Percentiles rank a stretch among this genome's conserved stretches.
Evolutionary conservation across 1,140 invertebrate genomes (phyloP).

Genomic region (Drosophila trapezifrons): DNA sequence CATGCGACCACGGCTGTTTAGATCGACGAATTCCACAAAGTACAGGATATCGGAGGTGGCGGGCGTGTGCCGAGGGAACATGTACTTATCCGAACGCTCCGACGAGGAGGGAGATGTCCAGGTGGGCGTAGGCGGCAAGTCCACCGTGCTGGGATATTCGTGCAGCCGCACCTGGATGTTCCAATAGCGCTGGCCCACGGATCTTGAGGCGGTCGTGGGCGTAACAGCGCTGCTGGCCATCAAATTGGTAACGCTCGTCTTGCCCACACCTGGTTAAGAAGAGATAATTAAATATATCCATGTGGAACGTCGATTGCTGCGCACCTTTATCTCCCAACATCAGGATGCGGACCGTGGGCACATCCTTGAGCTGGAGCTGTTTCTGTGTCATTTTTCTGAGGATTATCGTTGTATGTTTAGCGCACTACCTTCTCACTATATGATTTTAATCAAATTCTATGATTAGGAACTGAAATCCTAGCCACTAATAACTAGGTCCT

Average conservation of each 20-base stretch:
- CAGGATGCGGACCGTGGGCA: conserved; percentile 54
- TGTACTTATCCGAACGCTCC: neutral
- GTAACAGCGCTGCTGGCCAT: conserved; percentile 51
- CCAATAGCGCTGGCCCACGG: conserved; percentile 39
- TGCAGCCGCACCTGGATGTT: conserved; percentile 61
- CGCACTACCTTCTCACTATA: neutral
- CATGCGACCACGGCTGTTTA: conserved; percentile 39
- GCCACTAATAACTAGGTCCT: neutral
- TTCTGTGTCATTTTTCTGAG: conserved; percentile 2
- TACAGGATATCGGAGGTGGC: conserved; percentile 37
- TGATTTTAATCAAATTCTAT: too few relatives aligned
- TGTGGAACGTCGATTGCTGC: neutral
- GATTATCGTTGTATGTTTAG: neutral
- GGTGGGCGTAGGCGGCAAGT: conserved; percentile 43
- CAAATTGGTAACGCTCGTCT: conserved; percentile 58
- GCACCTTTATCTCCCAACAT: conserved; percentile 58
- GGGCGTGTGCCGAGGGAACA: neutral
- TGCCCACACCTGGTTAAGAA: conserved; percentile 57
- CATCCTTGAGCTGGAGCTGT: conserved; percentile 13
- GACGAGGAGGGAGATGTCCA: conserved; percentile 54
- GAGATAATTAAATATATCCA: neutral
- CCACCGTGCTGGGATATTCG: conserved; percentile 30
- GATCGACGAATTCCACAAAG: conserved; percentile 65
- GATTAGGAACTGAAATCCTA: neutral
- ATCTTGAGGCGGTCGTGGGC: conserved; percentile 41